Conservation (phyloP, 2,113 vertebrate species). For the Pimephales promelas region DNA sequence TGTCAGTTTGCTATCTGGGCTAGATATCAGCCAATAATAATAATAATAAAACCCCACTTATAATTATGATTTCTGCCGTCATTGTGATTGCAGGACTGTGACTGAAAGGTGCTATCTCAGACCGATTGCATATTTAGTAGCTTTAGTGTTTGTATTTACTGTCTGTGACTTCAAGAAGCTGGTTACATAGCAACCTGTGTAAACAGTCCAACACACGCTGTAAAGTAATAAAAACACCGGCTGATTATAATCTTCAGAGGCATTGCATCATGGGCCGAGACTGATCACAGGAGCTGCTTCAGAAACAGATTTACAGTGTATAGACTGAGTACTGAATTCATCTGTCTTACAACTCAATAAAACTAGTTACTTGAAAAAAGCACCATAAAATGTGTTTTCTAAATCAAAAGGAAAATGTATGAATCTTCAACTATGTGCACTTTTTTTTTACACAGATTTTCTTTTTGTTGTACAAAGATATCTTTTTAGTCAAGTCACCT, state of each 20-base stretch:
- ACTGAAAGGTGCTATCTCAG: background rate
- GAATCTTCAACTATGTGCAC: background rate
- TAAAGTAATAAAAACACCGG: constrained; percentile 37
- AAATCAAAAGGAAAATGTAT: background rate
- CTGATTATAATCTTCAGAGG: constrained; percentile 38
- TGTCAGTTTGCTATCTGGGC: no score
- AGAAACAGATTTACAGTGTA: no score
- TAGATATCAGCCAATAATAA: background rate
- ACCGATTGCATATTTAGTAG: constrained; percentile 1
- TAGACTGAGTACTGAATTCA: background rate
- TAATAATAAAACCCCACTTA: background rate
- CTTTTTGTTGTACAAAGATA: background rate
- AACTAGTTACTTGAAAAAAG: background rate
- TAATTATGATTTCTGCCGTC: background rate
- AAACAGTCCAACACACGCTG: constrained; percentile 43
- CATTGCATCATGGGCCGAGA: background rate
- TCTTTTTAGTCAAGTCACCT: no score
- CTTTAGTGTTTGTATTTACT: constrained; percentile 2
- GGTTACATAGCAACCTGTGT: constrained; percentile 47
- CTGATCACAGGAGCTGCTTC: no score
- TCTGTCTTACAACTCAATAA: background rate
- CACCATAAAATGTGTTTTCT: background rate
- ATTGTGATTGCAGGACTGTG: background rate
- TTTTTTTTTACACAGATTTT: background rate
- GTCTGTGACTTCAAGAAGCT: background rate